Conservation (phyloP, 2,797 vertebrate species). For the Chloroceryle inda region DNA sequence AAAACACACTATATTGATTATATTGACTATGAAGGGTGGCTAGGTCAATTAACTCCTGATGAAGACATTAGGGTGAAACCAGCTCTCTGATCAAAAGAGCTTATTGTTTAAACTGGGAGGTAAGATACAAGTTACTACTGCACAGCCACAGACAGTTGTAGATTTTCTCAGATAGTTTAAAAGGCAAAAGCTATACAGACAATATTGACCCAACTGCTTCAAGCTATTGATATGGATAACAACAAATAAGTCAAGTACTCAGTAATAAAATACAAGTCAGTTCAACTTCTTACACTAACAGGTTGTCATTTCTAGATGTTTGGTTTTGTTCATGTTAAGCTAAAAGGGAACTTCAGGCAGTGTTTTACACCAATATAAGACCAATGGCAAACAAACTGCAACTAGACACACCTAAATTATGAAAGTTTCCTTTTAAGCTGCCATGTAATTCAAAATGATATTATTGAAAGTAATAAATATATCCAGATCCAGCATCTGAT, state of each 20-base stretch:
- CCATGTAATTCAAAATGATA: not conserved
- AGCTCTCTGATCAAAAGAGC: not conserved
- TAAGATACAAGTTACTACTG: not conserved
- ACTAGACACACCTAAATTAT: not conserved
- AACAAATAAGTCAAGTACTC: not conserved
- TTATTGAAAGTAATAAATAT: not conserved
- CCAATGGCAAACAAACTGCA: not conserved
- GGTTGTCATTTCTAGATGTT: not conserved
- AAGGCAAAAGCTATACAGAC: not conserved
- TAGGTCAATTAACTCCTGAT: not conserved
- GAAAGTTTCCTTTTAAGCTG: not conserved
- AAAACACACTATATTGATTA: not conserved
- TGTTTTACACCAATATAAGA: not conserved
- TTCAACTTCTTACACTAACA: not conserved
- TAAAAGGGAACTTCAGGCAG: not conserved
- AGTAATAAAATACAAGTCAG: not conserved
- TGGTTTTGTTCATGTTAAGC: not conserved
- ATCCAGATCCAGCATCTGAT: not conserved
- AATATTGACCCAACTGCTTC: not conserved
- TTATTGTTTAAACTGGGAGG: not conserved
- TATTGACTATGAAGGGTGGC: not conserved
- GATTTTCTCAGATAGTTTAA: not conserved
- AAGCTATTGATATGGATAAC: not conserved
- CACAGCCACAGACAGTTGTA: not conserved
- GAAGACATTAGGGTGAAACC: not conserved